Conservation (phyloP, 30 jellyfish, hydroid and myxozoan species). For the Rhopilema esculentum region DNA sequence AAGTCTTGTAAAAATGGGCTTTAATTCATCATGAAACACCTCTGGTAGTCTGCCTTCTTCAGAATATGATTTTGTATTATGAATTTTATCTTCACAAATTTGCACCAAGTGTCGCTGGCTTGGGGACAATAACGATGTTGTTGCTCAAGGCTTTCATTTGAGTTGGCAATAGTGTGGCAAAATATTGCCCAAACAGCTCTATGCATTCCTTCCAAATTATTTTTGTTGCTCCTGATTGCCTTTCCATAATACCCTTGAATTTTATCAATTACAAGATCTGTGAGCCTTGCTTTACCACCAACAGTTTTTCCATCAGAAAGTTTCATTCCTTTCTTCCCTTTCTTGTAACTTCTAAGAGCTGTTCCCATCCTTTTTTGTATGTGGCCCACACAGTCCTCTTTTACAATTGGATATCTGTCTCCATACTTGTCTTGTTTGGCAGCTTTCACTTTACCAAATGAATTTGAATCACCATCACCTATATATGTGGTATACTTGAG, state of each 20-base stretch:
- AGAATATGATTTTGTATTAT: not conserved
- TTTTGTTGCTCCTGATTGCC: not conserved
- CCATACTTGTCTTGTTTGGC: too few species aligned
- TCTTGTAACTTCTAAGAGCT: not conserved
- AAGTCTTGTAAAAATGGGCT: slow-evolving; percentile 9
- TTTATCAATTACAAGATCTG: not conserved
- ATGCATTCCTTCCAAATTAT: slow-evolving; percentile 18
- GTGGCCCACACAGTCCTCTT: too few species aligned
- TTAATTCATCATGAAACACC: slow-evolving; percentile 1
- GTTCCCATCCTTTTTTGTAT: not conserved
- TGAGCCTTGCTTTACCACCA: not conserved
- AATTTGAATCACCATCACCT: too few species aligned
- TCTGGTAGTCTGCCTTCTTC: slow-evolving; percentile 1
- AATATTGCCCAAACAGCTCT: not conserved
- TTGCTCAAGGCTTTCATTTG: slow-evolving; percentile 9
- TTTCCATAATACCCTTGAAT: slow-evolving; percentile 10
- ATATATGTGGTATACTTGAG: too few species aligned
- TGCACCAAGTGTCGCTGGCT: slow-evolving; percentile 5
- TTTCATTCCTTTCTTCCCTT: not conserved
- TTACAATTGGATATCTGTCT: too few species aligned
- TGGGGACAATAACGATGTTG: slow-evolving; percentile 13
- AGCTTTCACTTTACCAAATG: too few species aligned
- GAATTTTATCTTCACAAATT: not conserved
- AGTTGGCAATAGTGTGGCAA: not conserved
- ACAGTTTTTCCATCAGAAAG: not conserved